Evolutionary conservation across 2,888 invertebrate genomes (phyloP).

Genomic region (Caenorhabditis sp.): DNA sequence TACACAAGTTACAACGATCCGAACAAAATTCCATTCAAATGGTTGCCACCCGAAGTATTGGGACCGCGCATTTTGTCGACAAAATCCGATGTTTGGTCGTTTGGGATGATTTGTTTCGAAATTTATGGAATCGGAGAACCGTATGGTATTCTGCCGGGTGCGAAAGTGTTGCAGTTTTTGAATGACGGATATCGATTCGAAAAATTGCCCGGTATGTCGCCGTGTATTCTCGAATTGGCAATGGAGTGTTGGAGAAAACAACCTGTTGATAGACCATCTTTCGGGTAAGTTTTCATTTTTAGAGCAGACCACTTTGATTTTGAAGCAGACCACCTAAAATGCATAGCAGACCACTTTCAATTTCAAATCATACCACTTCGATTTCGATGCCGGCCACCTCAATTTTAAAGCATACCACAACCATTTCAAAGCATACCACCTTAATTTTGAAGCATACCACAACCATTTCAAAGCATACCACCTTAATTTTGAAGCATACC

Average conservation of each 20-base stretch:
- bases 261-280: slow-evolving; percentile 45
- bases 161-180: slow-evolving; percentile 25
- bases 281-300: slow-evolving; percentile 21
- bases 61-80: slow-evolving; percentile 34
- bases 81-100: slow-evolving; percentile 54
- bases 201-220: slow-evolving; percentile 30
- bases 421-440: too few species aligned
- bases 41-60: slow-evolving; percentile 56
- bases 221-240: slow-evolving; percentile 43
- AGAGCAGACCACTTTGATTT: background rate
- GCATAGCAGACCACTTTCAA: too few species aligned
- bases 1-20: slow-evolving; percentile 44
- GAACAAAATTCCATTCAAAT: slow-evolving; percentile 51
- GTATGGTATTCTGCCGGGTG: slow-evolving; percentile 29
- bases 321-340: too few species aligned
- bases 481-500: too few species aligned
- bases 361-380: too few species aligned
- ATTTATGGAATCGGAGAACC: slow-evolving; percentile 43
- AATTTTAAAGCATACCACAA: too few species aligned
- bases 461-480: too few species aligned
- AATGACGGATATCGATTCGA: slow-evolving; percentile 43
- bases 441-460: too few species aligned
- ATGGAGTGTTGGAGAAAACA: slow-evolving; percentile 45
- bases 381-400: too few species aligned
- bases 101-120: slow-evolving; percentile 46